Base-by-base conservation (phyloP, 2,888 invertebrate genomes). In the Himalopsyche japonica region DNA sequence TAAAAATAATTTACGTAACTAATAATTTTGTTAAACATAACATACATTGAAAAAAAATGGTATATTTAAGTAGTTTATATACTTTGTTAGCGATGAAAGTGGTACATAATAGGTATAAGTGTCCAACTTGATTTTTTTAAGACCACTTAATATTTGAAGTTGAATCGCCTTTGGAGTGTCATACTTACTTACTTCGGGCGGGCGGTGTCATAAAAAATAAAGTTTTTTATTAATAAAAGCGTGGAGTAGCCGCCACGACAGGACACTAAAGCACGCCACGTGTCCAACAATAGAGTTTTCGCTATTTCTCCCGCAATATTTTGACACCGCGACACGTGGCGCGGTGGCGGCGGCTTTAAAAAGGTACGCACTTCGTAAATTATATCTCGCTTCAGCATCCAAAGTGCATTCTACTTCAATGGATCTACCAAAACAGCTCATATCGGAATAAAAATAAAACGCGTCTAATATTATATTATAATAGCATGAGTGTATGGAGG, bases 181-280 rank as follows among this genome's bases (percentile, higher is more conserved):
- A 27, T 32, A 32, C 32, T 32, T 32, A 32, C 32, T 32, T 27
- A 70, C 12, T 30, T 70, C 6, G 30, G 4, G 12, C 27, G 70
- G 30, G 64, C 80, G 27, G 78, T 78, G 78, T 80, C 47, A 57
- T 84, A 48, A 82, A 64, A 77, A 77, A 77, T 77, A 64, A 64
- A 49, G 47, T 86, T 85, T 86, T 86, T 86, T 85, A 86, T 86
- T 84, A 86, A 86, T 85, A 86, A 82, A 85, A 84, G 82, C 32
- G 30, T 43, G 18, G 82, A 82, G 82, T 76, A 76, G 82, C 47
- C 47, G n/a, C 79, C 81, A 82, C 76, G 84, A 77, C 57, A 91
- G 91, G 84, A 82, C 80, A 77, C 79, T 91, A 91, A 92, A 90
- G 88, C 90, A 89, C 64, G 90, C 88, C 92, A 91, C 92, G 92